Evolutionary conservation across 2,888 invertebrate species (phyloP).

Genomic region (Dicyrtoma fusca): DNA sequence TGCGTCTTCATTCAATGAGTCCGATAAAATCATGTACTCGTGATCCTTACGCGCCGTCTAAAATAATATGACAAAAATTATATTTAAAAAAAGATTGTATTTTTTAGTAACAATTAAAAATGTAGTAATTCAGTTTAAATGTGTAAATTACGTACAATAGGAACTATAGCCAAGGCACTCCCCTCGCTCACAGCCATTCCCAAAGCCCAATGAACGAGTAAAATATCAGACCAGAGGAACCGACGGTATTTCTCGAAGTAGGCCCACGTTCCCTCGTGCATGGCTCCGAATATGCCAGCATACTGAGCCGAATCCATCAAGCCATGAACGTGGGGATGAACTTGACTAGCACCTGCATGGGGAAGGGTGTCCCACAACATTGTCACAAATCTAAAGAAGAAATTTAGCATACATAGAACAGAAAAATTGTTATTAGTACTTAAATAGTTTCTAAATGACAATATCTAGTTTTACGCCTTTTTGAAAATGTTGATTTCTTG

Average conservation of each 20-base stretch:
- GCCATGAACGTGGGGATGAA: conserved; percentile 62
- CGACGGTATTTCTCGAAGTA: conserved; percentile 57
- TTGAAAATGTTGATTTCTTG: too few species aligned
- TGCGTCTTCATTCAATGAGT: conserved; percentile 58
- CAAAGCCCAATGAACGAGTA: conserved; percentile 59
- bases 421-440: background rate
- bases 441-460: too few species aligned
- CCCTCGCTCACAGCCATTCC: conserved; percentile 59
- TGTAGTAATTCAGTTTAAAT: too few species aligned
- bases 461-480: too few species aligned
- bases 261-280: conserved; percentile 58
- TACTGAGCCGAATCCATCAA: conserved; percentile 58
- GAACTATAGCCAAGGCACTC: conserved; percentile 59
- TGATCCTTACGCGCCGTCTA: conserved; percentile 61
- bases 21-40: conserved; percentile 60
- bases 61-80: conserved; percentile 31
- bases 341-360: conserved; percentile 62
- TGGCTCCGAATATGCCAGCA: conserved; percentile 59
- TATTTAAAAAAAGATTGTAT: too few species aligned
- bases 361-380: conserved; percentile 61
- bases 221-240: conserved; percentile 60
- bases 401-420: background rate
- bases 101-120: background rate
- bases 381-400: conserved; percentile 58
- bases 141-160: conserved; percentile 55